These are phyloP conservation scores for Diadema setosum DNA, from an alignment of 35 echinoderm and acorn worm species.

Conservation along the genomic window DNA sequence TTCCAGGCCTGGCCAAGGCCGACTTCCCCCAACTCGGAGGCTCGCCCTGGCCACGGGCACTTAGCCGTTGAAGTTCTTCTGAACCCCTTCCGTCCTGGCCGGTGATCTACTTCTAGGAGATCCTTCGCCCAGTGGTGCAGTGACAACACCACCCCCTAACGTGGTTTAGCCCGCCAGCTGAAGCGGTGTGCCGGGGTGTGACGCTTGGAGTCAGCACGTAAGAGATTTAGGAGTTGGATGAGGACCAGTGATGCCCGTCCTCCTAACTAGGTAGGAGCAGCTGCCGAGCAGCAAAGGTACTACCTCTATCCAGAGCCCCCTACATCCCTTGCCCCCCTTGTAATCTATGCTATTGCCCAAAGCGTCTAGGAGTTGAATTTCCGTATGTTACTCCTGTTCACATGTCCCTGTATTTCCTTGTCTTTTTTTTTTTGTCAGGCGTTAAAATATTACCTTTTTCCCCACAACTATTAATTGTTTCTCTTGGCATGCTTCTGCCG, in stretches of 20 bases:
- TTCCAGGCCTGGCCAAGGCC: constrained; percentile 46
- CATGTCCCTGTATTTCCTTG: too few relatives aligned
- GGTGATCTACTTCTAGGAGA: too few relatives aligned
- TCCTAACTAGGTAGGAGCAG: constrained; percentile 1
- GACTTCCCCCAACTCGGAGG: background rate
- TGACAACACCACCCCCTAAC: constrained; percentile 50
- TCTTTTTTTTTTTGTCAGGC: too few relatives aligned
- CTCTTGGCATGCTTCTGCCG: too few relatives aligned
- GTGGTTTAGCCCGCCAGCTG: constrained; percentile 55
- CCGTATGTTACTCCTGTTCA: too few relatives aligned
- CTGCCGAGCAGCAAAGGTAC: constrained; percentile 23
- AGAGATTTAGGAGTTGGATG: constrained; percentile 65
- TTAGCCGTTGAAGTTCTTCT: too few relatives aligned
- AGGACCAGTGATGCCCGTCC: constrained; percentile 55
- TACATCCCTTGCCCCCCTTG: too few relatives aligned
- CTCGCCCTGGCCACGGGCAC: constrained; percentile 42
- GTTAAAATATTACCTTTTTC: too few relatives aligned
- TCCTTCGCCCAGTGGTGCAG: constrained; percentile 55
- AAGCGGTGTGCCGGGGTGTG: constrained; percentile 49
- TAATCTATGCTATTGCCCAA: too few relatives aligned
- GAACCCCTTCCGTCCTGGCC: too few relatives aligned
- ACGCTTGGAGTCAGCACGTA: constrained; percentile 54
- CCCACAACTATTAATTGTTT: too few relatives aligned
- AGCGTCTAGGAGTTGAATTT: too few relatives aligned
- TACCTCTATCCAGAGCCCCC: constrained; percentile 38